Conservation (phyloP, 2,113 vertebrate genomes). For the Arvicanthis niloticus region DNA sequence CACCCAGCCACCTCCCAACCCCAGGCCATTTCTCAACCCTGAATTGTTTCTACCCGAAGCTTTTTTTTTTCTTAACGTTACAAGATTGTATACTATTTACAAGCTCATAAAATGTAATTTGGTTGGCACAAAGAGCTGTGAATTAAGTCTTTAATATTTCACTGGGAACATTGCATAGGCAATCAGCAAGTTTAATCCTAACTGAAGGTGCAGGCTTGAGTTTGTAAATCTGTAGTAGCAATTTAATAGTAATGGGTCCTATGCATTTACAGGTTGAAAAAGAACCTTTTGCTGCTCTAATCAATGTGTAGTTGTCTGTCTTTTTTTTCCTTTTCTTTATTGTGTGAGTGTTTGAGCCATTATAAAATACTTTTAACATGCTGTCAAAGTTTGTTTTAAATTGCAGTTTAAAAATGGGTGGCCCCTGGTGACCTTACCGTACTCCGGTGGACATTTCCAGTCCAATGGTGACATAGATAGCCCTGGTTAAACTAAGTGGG, state of each 20-base stretch:
- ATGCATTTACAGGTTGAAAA: conserved; percentile 84
- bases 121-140: conserved; percentile 77
- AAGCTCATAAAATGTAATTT: conserved; percentile 82
- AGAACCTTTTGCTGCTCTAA: conserved; percentile 82
- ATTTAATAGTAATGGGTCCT: conserved; percentile 84
- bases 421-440: not conserved
- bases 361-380: conserved; percentile 81
- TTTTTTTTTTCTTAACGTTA: conserved; percentile 61
- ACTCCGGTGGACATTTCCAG: not conserved
- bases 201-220: conserved; percentile 74
- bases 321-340: conserved; percentile 75
- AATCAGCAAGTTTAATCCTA: conserved; percentile 70
- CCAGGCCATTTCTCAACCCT: not conserved
- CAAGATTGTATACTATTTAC: conserved; percentile 76
- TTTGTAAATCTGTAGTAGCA: conserved; percentile 81
- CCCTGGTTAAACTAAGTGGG: not conserved
- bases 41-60: conserved; percentile 40
- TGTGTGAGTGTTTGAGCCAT: conserved; percentile 77
- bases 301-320: conserved; percentile 83
- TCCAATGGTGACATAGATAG: not conserved
- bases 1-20: too few species aligned
- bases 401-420: conserved; percentile 68
- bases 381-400: conserved; percentile 83
- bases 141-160: conserved; percentile 79
- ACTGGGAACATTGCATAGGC: conserved; percentile 72